These are phyloP conservation scores for Antechinus flavipes DNA, from an alignment of 2,113 vertebrate species.

Conservation along the genomic window DNA sequence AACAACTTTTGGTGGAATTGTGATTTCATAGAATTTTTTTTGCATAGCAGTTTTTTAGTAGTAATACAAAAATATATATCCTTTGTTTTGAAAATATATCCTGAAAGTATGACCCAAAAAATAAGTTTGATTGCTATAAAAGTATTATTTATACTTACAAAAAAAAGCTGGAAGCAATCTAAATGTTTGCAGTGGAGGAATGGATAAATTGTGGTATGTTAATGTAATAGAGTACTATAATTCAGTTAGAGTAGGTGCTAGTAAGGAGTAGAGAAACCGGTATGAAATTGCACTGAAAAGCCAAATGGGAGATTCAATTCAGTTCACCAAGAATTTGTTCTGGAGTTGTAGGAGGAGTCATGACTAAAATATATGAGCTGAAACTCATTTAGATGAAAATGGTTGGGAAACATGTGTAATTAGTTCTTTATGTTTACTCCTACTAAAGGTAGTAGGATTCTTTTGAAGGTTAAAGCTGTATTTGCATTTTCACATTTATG, in stretches of 20 bases:
- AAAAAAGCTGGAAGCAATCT: not conserved
- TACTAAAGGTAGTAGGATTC: not conserved
- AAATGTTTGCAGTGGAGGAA: not conserved
- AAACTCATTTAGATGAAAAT: not conserved
- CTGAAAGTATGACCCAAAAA: not conserved
- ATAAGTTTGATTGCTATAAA: not conserved
- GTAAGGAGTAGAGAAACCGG: not conserved
- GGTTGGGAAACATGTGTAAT: not conserved
- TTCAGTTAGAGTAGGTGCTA: not conserved
- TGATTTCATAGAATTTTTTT: not conserved
- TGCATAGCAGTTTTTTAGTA: not conserved
- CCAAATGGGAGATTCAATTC: not conserved
- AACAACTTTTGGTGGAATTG: not conserved
- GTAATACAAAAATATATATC: not conserved
- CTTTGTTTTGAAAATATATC: not conserved
- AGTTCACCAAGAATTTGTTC: not conserved
- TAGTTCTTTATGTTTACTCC: not conserved
- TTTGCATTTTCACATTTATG: not conserved
- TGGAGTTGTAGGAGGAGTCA: not conserved
- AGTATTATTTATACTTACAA: not conserved
- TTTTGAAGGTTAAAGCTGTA: not conserved
- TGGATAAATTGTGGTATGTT: not conserved
- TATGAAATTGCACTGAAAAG: not conserved
- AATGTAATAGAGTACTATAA: not conserved
- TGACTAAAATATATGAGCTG: not conserved